phyloP scores from a whole-genome alignment of 2,113 vertebrate species.

The Tragelaphus scriptus region DNA sequence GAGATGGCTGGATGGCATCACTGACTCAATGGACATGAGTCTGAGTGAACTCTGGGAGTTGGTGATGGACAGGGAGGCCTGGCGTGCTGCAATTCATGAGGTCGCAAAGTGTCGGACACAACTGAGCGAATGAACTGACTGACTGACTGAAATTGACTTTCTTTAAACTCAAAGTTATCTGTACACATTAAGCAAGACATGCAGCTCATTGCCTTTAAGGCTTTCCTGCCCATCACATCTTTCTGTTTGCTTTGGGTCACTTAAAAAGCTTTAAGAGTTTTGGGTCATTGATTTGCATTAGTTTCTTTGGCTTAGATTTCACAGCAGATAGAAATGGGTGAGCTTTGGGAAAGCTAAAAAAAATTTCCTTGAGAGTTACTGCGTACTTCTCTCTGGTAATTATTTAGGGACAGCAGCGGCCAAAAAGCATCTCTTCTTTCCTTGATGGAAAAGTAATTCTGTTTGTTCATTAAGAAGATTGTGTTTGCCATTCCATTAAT shows the following conservation, averaged over 20 bases:
- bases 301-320: not conserved
- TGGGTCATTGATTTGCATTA: not conserved
- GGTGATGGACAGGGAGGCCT: too few relatives aligned
- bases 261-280: not conserved
- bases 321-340: not conserved
- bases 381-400: not conserved
- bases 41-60: too few relatives aligned
- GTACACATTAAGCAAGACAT: not conserved
- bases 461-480: not conserved
- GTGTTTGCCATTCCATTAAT: not conserved
- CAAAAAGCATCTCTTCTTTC: not conserved
- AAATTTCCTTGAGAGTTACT: not conserved
- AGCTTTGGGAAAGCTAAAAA: not conserved
- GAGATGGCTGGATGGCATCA: too few relatives aligned
- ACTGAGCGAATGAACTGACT: too few relatives aligned
- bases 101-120: too few relatives aligned
- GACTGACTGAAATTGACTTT: too few relatives aligned
- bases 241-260: not conserved
- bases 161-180: not conserved
- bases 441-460: slow-evolving; percentile 6
- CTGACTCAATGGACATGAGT: too few relatives aligned
- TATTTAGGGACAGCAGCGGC: not conserved
- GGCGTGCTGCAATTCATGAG: too few relatives aligned
- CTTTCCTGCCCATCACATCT: not conserved
- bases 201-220: not conserved